These are phyloP conservation scores for Lutraria lutraria DNA, from an alignment of 2,888 invertebrate genomes.

Conservation along the genomic window DNA sequence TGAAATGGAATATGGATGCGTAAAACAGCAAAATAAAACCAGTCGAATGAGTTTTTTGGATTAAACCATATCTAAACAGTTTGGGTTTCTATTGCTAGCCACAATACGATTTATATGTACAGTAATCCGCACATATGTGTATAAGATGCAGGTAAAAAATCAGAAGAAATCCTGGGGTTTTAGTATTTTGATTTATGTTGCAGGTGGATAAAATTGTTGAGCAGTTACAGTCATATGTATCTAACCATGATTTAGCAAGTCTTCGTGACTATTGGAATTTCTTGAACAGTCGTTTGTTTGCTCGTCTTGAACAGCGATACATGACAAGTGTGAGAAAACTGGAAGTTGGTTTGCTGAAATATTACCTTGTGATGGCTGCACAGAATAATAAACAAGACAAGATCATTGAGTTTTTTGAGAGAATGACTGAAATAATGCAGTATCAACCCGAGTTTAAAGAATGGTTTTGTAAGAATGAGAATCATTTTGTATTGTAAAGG, in stretches of 20 bases:
- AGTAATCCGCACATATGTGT: no score
- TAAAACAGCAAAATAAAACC: no score
- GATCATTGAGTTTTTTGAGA: constrained; percentile 95
- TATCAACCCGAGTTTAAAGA: constrained; percentile 97
- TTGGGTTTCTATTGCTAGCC: no score
- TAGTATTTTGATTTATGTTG: constrained; percentile 45
- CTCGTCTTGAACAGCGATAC: constrained; percentile 94
- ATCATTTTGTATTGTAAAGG: no score
- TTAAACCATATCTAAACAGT: no score
- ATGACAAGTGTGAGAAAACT: constrained; percentile 85
- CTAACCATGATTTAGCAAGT: constrained; percentile 92
- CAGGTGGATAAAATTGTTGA: constrained; percentile 88
- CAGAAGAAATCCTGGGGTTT: no score
- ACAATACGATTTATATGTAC: no score
- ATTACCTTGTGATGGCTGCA: constrained; percentile 95
- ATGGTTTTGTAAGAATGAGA: constrained; percentile 95
- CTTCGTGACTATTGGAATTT: constrained; percentile 96
- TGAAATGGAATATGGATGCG: no score
- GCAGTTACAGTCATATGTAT: constrained; percentile 92
- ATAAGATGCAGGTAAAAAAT: no score
- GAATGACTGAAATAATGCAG: constrained; percentile 95
- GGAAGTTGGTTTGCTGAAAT: constrained; percentile 89
- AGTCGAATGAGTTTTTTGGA: no score
- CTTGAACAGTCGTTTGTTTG: constrained; percentile 94
- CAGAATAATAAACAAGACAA: constrained; percentile 94